Base-by-base conservation (phyloP, 2,797 vertebrate genomes). In the Capromys pilorides region DNA sequence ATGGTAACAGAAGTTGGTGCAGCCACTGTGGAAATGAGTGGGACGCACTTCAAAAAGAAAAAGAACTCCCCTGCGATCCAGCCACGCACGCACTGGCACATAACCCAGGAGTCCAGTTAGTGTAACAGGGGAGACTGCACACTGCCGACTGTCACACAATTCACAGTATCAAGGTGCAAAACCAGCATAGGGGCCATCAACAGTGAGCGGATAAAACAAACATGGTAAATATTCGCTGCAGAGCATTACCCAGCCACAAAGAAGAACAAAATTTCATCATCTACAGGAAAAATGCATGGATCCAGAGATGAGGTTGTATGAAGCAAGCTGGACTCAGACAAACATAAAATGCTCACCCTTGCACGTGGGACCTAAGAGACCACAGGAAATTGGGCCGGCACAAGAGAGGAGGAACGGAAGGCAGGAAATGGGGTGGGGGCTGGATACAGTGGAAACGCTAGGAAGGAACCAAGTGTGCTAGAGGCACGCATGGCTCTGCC, bases 141-240 rank as follows among this genome's bases (percentile, higher is more conserved):
- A 3, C 71, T 10, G 22, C 12, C n/a, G 24, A 36, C 22, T 26
- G 21, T 10, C 0, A 22, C 66, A 41, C 71, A 5, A 41, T 3
- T 5, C 71, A 26, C 39, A 14, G n/a, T 6, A 26, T 24, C 36
- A 12, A 39, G 71, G 6, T 6, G 5, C 1, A 2, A 39, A 24
- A 26, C 39, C 22, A 41, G 36, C 69, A 22, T 1, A 0, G 5
- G 22, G 11, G 22, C 11, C 22, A 26, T 41, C 39, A 24, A 13
- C 39, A 41, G 36, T 12, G 69, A 26, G 10, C 24, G 22, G 21
- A 41, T 4, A 24, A 24, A 73, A 22, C 21, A 12, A 73, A 73
- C 2, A 0, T 26, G 71, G 21, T 12, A 14, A 26, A 13, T 12
- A 26, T 22, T 41, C 69, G 9, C 36, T 1, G 1, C 8, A 21